A percentile compares a stretch with the other conserved stretches of the same genome.
phyloP scores from a whole-genome alignment of 2,113 vertebrate genomes.

The Platysternon megacephalum region DNA sequence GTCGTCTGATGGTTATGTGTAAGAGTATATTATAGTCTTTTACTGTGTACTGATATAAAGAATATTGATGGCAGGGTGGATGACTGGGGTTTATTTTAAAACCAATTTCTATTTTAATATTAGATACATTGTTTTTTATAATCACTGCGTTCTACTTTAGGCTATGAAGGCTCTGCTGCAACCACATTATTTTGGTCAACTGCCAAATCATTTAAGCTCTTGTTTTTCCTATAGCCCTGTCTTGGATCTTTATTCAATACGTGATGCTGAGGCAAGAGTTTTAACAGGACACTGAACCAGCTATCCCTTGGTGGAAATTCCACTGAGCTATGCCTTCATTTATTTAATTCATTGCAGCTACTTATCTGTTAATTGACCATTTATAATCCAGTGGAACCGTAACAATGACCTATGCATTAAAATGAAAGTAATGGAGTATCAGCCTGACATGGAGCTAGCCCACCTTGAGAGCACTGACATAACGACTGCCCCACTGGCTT shows the following conservation, averaged over 20 bases:
- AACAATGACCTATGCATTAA: conserved; percentile 62
- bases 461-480: conserved; percentile 65
- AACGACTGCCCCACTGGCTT: conserved; percentile 41
- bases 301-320: neutral
- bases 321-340: neutral
- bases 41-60: neutral
- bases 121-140: neutral
- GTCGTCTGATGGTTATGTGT: neutral
- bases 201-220: neutral
- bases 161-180: neutral
- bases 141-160: neutral
- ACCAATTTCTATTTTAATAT: neutral
- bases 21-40: neutral
- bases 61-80: neutral
- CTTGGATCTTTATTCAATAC: neutral
- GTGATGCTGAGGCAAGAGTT: neutral
- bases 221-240: neutral
- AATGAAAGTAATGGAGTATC: conserved; percentile 68
- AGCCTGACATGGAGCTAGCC: conserved; percentile 47
- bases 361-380: conserved; percentile 54
- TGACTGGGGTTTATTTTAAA: neutral
- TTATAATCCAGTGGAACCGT: conserved; percentile 55
- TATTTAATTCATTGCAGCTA: conserved; percentile 27
- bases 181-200: neutral
- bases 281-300: neutral